Percentiles rank a stretch among this genome's conserved stretches.
phyloP scores from a whole-genome alignment of 2,113 vertebrate genomes.

The Pomatostomus ruficeps region DNA sequence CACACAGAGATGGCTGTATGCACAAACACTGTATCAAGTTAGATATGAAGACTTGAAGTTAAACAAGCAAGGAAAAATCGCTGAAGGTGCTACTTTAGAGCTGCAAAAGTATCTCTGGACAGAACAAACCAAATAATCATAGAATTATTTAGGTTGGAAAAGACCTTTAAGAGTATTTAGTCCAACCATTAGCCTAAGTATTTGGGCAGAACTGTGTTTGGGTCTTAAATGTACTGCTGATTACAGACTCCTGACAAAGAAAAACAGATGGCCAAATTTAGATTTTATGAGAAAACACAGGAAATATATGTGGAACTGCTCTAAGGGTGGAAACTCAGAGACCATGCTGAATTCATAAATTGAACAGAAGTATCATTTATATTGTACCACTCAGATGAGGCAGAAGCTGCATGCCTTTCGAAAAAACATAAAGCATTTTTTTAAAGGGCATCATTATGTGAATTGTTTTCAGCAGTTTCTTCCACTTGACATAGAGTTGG shows the following conservation, averaged over 20 bases:
- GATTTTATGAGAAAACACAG: background rate
- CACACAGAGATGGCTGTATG: background rate
- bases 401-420: background rate
- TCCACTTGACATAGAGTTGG: background rate
- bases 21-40: background rate
- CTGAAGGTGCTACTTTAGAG: background rate
- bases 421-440: background rate
- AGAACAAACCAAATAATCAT: background rate
- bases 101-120: background rate
- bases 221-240: background rate
- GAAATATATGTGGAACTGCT: background rate
- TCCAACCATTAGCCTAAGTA: background rate
- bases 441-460: background rate
- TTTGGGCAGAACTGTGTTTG: background rate
- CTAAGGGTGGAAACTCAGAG: background rate
- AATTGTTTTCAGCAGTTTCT: constrained; percentile 9
- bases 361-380: background rate
- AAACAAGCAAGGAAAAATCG: background rate
- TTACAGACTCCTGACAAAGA: background rate
- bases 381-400: background rate
- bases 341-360: background rate
- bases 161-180: background rate
- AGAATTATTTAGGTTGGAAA: background rate
- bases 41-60: background rate
- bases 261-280: background rate